phyloP scores from a whole-genome alignment of 2,797 vertebrate genomes.

The Hyperoplus lanceolatus region DNA sequence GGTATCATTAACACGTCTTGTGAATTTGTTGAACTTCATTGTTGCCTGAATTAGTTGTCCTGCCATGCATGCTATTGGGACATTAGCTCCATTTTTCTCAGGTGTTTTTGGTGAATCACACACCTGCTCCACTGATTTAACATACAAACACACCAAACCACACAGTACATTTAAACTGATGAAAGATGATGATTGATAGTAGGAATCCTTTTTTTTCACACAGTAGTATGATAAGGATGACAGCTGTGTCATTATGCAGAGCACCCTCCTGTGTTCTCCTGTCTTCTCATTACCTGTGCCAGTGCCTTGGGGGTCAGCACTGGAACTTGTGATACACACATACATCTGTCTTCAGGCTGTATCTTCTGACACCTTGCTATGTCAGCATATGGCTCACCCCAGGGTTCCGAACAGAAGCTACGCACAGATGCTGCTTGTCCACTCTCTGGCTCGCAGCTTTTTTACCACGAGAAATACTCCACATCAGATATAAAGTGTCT shows the following conservation, averaged over 20 bases:
- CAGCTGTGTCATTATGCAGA: conserved; percentile 52
- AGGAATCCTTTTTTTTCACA: conserved; percentile 34
- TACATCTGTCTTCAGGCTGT: conserved; percentile 70
- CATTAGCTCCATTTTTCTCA: not conserved
- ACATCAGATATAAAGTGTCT: conserved; percentile 19
- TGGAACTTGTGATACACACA: conserved; percentile 62
- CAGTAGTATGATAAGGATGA: conserved; percentile 45
- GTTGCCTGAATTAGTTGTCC: not conserved
- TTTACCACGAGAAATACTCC: conserved; percentile 25
- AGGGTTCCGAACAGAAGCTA: conserved; percentile 66
- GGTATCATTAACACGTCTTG: not conserved
- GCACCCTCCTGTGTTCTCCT: conserved; percentile 38
- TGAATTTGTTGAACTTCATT: not conserved
- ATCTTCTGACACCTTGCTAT: conserved; percentile 71
- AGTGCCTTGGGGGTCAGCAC: conserved; percentile 55
- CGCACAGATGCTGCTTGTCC: conserved; percentile 57
- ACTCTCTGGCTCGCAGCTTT: conserved; percentile 22
- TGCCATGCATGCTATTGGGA: conserved; percentile 10
- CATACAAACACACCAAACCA: not conserved
- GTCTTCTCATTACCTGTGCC: conserved; percentile 60
- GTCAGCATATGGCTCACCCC: conserved; percentile 73
- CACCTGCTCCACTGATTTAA: conserved; percentile 6
- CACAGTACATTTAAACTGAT: conserved; percentile 11
- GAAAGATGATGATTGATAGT: conserved; percentile 17
- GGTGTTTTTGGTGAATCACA: conserved; percentile 8